Evolutionary conservation across 2,113 vertebrate species (phyloP), one percentile per base, ranked within the genome.

Genomic region (Campylomormyrus numenius): DNA sequence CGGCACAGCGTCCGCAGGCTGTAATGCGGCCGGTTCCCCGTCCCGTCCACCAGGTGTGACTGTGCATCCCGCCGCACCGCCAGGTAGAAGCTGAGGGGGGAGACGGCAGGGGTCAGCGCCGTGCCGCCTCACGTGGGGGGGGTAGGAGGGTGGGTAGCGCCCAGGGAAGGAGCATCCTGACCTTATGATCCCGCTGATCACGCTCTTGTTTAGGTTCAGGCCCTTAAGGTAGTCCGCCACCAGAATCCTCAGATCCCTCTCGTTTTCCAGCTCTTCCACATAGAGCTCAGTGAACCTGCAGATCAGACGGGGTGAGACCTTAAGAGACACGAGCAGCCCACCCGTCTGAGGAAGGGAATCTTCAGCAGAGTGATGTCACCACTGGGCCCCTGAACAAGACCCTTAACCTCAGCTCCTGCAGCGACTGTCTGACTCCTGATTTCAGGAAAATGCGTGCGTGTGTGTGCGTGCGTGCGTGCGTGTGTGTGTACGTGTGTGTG

Each of bases 221-320:
- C 96, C 95, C 94, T 96, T 98, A 70, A 99, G 94, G 94, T 99
- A 99, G 95, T 98, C 98, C 49, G 95, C 94, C 35, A 98, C 96
- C 91, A 99, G 96, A 93, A 99, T 93, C 0, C 97, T 95, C 91
- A 99, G 94, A 91, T 99, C 98, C 89, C 95, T 96, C 92, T 98
- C 97, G 89, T 95, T 97, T 94, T 97, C 98, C 88, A 99, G 89
- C 95, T 99, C 98, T 92, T 99, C 98, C 49, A 99, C 95, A 45
- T 97, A 99, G 90, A 99, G 94, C 95, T 99, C 98, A 89, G 98
- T 99, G 92, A 99, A 98, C 91, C 98, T 99, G 1, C 3, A 21
- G 77, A 0, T 84, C 0, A 87, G 42, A 91, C 0, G 88, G 17
- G 46, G 48, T 10, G 45, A 48, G 42, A 9, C n/a, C 24, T 85